Evolutionary conservation across 2,113 vertebrate genomes (phyloP).

Genomic region (Rhynchomys soricoides): DNA sequence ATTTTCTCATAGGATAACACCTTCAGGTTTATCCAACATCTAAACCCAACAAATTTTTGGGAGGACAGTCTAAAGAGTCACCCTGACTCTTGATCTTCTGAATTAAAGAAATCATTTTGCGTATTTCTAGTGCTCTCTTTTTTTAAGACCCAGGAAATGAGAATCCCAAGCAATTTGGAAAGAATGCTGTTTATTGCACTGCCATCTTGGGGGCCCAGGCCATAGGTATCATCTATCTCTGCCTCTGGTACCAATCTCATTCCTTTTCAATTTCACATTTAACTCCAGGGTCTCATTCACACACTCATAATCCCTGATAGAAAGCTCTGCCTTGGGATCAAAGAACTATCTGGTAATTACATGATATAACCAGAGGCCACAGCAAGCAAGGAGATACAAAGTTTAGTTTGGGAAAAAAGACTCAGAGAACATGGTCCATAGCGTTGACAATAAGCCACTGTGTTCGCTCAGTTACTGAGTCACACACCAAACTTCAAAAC

Average conservation of each 20-base stretch:
- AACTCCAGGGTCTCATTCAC: slow-evolving; percentile 28
- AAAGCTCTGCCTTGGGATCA: background rate
- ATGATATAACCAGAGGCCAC: background rate
- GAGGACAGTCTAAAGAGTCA: background rate
- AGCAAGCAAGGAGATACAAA: background rate
- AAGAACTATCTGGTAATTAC: background rate
- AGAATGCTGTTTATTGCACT: background rate
- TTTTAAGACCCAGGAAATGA: slow-evolving; percentile 41
- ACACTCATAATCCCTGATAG: background rate
- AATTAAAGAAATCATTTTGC: background rate
- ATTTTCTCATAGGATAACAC: background rate
- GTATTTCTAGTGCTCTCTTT: background rate
- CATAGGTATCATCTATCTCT: background rate
- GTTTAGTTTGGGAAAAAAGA: slow-evolving; percentile 41
- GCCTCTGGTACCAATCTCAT: background rate
- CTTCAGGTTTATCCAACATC: background rate
- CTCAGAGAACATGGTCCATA: background rate
- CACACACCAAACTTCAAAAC: slow-evolving; percentile 59
- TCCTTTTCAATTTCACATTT: slow-evolving; percentile 38
- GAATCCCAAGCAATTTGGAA: background rate
- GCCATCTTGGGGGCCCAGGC: background rate
- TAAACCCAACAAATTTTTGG: slow-evolving; percentile 6
- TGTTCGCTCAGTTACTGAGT: slow-evolving; percentile 48
- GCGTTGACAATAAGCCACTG: slow-evolving; percentile 20
- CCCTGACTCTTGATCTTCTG: background rate